Evolutionary conservation across 2,888 invertebrate species (phyloP).

Genomic region (Nineta flava): DNA sequence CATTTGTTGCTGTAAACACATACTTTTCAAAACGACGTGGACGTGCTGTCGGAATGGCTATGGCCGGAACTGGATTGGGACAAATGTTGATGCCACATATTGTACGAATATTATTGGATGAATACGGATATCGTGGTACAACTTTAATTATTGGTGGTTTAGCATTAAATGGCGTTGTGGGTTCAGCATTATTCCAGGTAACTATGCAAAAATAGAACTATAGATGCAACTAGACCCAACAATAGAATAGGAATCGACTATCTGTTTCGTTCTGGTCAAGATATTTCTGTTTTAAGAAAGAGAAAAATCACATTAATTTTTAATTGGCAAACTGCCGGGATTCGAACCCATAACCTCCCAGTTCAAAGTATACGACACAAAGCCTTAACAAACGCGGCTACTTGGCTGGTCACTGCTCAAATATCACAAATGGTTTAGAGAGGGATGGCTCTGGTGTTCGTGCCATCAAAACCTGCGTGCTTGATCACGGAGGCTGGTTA

Average conservation of each 20-base stretch:
- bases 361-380: too few species aligned
- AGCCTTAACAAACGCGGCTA: too few species aligned
- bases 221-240: background rate
- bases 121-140: conserved; percentile 46
- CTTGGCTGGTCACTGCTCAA: too few species aligned
- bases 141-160: conserved; percentile 44
- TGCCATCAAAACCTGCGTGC: too few species aligned
- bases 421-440: too few species aligned
- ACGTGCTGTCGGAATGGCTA: conserved; percentile 56
- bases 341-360: too few species aligned
- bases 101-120: conserved; percentile 44
- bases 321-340: too few species aligned
- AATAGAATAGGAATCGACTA: background rate
- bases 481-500: too few species aligned
- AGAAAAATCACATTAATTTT: too few species aligned
- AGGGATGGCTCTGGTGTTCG: too few species aligned
- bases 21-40: conserved; percentile 52
- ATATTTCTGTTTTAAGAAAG: too few species aligned
- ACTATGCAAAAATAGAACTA: conserved; percentile 19
- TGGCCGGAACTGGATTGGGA: conserved; percentile 61
- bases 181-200: conserved; percentile 33
- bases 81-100: conserved; percentile 60
- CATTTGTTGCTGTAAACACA: conserved; percentile 53
- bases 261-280: too few species aligned
- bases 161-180: conserved; percentile 40